Evolutionary conservation across 2,113 vertebrate genomes (phyloP).

Genomic region (Steatornis caripensis): DNA sequence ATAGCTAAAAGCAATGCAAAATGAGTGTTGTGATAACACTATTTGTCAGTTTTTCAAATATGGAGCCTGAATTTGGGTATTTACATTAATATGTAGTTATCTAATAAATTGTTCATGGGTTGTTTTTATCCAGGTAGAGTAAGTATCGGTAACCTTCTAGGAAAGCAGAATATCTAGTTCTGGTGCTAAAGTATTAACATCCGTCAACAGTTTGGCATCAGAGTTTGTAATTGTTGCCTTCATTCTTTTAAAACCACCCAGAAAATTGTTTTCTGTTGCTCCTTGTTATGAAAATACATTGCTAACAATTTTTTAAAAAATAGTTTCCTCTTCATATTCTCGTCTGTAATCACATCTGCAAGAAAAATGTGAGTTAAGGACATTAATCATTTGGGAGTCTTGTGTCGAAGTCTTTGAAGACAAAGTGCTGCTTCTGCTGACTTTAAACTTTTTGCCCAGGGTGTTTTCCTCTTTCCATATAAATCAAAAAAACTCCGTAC

Average conservation of each 20-base stretch:
- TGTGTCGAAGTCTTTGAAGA: slow-evolving; percentile 48
- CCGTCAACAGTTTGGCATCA: not conserved
- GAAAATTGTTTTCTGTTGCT: not conserved
- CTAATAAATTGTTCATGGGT: not conserved
- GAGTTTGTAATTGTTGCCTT: not conserved
- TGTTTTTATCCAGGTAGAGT: not conserved
- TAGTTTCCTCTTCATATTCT: not conserved
- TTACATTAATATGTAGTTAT: not conserved
- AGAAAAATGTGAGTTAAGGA: slow-evolving; percentile 27
- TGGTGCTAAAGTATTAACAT: not conserved
- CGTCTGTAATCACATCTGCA: slow-evolving; percentile 42
- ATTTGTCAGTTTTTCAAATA: not conserved
- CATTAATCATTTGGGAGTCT: slow-evolving; percentile 47
- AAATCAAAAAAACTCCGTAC: not conserved
- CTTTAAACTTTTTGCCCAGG: slow-evolving; percentile 23
- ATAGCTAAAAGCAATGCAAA: not conserved
- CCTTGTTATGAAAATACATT: not conserved
- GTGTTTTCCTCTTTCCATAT: slow-evolving; percentile 45
- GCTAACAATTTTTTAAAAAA: not conserved
- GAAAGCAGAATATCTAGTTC: not conserved
- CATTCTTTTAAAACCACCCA: not conserved
- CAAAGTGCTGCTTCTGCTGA: slow-evolving; percentile 45
- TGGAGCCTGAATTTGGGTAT: not conserved
- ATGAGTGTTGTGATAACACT: not conserved
- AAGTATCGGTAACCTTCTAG: not conserved